These are phyloP conservation scores for Agriotes lineatus DNA, from an alignment of 2,888 invertebrate species.

Conservation along the genomic window DNA sequence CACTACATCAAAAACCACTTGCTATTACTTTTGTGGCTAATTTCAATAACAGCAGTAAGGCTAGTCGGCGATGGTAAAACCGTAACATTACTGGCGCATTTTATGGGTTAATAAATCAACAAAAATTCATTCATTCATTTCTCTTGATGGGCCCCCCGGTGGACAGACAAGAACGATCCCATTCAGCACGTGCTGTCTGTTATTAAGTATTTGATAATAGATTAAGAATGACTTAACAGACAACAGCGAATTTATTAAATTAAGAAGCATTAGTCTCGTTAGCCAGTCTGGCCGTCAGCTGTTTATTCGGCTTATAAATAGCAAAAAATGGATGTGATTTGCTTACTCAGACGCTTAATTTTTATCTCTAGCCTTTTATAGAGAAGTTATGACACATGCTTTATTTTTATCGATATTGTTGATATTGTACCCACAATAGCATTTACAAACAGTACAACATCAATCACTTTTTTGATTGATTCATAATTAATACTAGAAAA, in stretches of 20 bases:
- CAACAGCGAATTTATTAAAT: slow-evolving; percentile 15
- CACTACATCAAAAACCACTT: not conserved
- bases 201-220: slow-evolving; percentile 24
- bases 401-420: too few relatives aligned
- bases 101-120: not conserved
- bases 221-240: slow-evolving; percentile 16
- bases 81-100: not conserved
- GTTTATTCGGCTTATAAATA: too few relatives aligned
- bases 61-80: not conserved
- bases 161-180: slow-evolving; percentile 8
- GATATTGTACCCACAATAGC: too few relatives aligned
- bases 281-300: too few relatives aligned
- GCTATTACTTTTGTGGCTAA: not conserved
- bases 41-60: not conserved
- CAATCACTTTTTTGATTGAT: too few relatives aligned
- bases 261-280: slow-evolving; percentile 3
- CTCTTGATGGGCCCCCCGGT: not conserved
- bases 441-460: too few relatives aligned
- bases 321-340: too few relatives aligned
- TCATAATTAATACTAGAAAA: too few relatives aligned
- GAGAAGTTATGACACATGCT: too few relatives aligned
- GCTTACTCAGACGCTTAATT: too few relatives aligned
- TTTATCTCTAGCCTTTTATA: too few relatives aligned
- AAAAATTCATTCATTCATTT: slow-evolving; percentile 6
- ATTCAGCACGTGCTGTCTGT: slow-evolving; percentile 21